Conservation (phyloP, 2,113 vertebrate genomes). For the Vulpes vulpes region DNA sequence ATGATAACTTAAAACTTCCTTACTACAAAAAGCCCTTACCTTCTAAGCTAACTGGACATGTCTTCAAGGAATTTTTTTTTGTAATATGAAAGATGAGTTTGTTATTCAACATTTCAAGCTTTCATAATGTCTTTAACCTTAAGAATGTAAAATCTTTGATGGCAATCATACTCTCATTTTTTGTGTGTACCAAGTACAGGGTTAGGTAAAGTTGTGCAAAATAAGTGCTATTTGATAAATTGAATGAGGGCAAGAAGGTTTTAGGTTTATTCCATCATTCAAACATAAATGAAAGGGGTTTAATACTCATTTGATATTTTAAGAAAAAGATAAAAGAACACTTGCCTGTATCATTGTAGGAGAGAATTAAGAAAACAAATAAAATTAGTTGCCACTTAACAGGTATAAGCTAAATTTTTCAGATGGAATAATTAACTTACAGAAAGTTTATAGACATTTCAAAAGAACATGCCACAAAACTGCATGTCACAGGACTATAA, state of each 20-base stretch:
- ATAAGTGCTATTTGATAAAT: not conserved
- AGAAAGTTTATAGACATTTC: conserved; percentile 28
- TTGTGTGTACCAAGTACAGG: not conserved
- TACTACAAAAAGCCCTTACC: not conserved
- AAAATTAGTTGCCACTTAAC: conserved; percentile 44
- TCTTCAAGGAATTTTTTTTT: not conserved
- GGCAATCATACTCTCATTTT: not conserved
- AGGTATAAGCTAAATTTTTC: conserved; percentile 25
- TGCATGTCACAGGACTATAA: not conserved
- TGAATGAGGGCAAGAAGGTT: not conserved
- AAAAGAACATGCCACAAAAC: conserved; percentile 33
- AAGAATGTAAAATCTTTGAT: not conserved
- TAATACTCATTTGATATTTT: not conserved
- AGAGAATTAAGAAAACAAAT: conserved; percentile 28
- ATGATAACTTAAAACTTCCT: not conserved
- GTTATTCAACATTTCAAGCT: not conserved
- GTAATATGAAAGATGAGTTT: not conserved
- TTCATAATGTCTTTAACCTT: not conserved
- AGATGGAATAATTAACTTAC: conserved; percentile 59
- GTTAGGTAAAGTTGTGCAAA: not conserved
- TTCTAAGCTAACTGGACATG: not conserved
- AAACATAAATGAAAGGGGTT: not conserved
- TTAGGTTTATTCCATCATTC: not conserved
- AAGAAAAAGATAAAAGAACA: not conserved
- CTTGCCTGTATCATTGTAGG: not conserved